Evolutionary conservation across 1,140 invertebrate genomes (phyloP), one percentile per base, ranked within the genome.

Genomic region (Calosoma granatense): DNA sequence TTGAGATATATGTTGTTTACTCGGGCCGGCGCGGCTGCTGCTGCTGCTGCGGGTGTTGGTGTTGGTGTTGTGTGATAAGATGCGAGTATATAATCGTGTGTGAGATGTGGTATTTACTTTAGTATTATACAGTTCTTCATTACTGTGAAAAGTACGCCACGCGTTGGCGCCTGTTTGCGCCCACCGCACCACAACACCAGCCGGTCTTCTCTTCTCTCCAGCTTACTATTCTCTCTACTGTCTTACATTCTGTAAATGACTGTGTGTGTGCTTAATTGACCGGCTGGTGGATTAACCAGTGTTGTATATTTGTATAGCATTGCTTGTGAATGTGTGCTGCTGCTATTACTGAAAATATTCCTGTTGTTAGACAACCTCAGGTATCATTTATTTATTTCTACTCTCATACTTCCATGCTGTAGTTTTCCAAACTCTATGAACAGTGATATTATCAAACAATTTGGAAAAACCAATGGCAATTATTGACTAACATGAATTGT

Each of bases 61-160:
- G n/a, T n/a, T n/a, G n/a, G n/a, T n/a, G n/a, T n/a, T 47, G 15
- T 12, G 9, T 47, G 41, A 47, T 47, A 47, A 47, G 41, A 36
- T 17, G 15, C 3, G 41, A 17, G 41, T 47, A 47, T 47, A 47
- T 11, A 47, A 11, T 47, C 41, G 17, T 47, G 9, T 9, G 41
- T 11, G 4, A 12, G 15, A 4, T 17, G 17, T 17, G 17, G 6
- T 12, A 11, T 11, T 47, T 17, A 47, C 3, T n/a, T 17, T 47
- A 47, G 41, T 47, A 47, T 47, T 47, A 47, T 47, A 47, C 41
- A 47, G 17, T 4, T 47, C 26, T 47, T 47, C 41, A 47, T 47
- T 17, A 47, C 15, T 47, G 41, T 47, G 41, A 9, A 47, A 9
- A 47, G 3, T 17, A 17, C 41, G 9, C 41, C 4, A 11, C 9